Evolutionary conservation across 2,797 vertebrate genomes (phyloP), one percentile per base, ranked within the genome.

Genomic region (Paratrypauchen microcephalus): DNA sequence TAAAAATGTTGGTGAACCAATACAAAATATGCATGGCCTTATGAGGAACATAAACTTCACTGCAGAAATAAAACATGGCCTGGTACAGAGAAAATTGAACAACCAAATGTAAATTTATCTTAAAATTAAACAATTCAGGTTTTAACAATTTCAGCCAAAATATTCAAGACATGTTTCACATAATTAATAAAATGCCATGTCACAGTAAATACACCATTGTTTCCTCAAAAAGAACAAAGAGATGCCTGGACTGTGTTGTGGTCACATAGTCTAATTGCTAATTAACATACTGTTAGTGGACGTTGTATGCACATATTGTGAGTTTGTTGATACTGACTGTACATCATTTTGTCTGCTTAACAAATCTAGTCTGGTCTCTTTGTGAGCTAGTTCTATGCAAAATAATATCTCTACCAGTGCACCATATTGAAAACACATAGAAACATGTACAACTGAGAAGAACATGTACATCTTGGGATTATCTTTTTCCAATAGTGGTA

Each of bases 1-100:
- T 97, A 98, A 98, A 99, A 98, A 98, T 97, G 95, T 93, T 95
- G 94, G 95, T 95, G 94, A 96, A 96, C 96, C 95, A 92, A 98
- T 98, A 98, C 97, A 99, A 99, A 98, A 96, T 95, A 95, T 92
- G 94, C 89, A 96, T 95, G 96, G 93, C 91, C 94, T 94, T 94
- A 95, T 94, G 94, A 95, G 95, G 94, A 94, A 95, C 94, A 94
- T 94, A 85, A 66, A 54, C n/a, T 23, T 94, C 92, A 95, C 95
- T 94, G 96, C 95, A 88, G 67, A 86, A 88, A 91, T 93, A 94
- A 94, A 70, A 94, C 91, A 93, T 93, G 85, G 92, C 94, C 93
- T 94, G 95, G 95, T 93, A 96, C 95, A 94, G 91, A 96, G 91
- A 92, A 94, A 95, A 93, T 94, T 90, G 88, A 95, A 95, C 93